phyloP scores from a whole-genome alignment of 2,113 vertebrate genomes.

The Taurulus bubalis region DNA sequence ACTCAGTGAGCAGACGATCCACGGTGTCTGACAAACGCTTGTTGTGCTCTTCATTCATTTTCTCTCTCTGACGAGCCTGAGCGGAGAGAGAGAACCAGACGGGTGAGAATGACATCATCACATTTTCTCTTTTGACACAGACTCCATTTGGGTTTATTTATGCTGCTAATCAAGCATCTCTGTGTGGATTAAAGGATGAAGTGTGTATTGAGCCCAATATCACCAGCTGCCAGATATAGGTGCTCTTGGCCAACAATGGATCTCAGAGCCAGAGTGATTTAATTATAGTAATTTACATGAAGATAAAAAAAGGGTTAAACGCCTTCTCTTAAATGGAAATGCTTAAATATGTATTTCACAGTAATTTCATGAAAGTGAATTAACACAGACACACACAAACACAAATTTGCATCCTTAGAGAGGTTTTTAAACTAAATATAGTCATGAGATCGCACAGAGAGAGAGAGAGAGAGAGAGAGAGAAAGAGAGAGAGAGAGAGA shows the following conservation, averaged over 20 bases:
- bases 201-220: slow-evolving; percentile 55
- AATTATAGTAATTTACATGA: slow-evolving; percentile 67
- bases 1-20: slow-evolving; percentile 95
- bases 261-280: slow-evolving; percentile 50
- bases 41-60: slow-evolving; percentile 99
- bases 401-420: slow-evolving; percentile 59
- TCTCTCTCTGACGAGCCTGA: slow-evolving; percentile 96
- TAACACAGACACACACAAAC: slow-evolving; percentile 49
- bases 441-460: slow-evolving; percentile 58
- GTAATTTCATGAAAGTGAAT: slow-evolving; percentile 51
- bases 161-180: slow-evolving; percentile 65
- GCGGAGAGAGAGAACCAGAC: slow-evolving; percentile 28
- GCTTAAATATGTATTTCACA: slow-evolving; percentile 43
- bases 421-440: slow-evolving; percentile 74
- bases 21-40: slow-evolving; percentile 95
- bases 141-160: slow-evolving; percentile 54
- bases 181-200: slow-evolving; percentile 63
- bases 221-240: slow-evolving; percentile 59
- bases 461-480: slow-evolving; percentile 12
- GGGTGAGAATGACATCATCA: slow-evolving; percentile 31
- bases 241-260: slow-evolving; percentile 57
- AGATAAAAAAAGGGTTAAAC: slow-evolving; percentile 61
- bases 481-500: slow-evolving; percentile 35
- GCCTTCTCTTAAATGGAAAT: slow-evolving; percentile 35
- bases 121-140: slow-evolving; percentile 55